phyloP scores from a whole-genome alignment of 2,888 invertebrate species.

The Melinopterus prodromus region DNA sequence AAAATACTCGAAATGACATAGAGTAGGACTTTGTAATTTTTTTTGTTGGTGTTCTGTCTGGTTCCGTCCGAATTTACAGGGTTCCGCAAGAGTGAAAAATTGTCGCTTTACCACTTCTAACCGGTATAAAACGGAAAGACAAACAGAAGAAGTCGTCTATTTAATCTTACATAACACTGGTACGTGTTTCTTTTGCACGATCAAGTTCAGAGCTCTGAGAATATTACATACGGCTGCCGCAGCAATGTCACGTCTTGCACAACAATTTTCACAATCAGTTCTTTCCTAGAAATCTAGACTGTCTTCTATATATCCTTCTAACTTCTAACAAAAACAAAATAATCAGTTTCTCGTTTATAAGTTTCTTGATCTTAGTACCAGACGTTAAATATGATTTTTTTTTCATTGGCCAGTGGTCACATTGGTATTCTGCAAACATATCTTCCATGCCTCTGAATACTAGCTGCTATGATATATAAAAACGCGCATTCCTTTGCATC shows the following conservation, averaged over 20 bases:
- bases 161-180: background rate
- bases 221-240: background rate
- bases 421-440: too few relatives aligned
- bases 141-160: background rate
- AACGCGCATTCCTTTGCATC: background rate
- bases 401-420: too few relatives aligned
- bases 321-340: background rate
- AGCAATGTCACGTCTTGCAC: background rate
- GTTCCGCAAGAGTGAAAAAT: too few relatives aligned
- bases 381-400: too few relatives aligned
- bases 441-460: too few relatives aligned
- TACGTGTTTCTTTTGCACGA: background rate
- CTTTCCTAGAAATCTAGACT: background rate
- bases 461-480: background rate
- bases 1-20: too few relatives aligned
- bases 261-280: constrained; percentile 4
- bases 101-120: too few relatives aligned
- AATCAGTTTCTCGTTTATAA: background rate
- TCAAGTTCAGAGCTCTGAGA: background rate
- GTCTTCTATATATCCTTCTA: background rate
- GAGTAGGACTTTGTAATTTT: too few relatives aligned
- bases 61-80: too few relatives aligned
- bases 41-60: too few relatives aligned
- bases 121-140: too few relatives aligned
- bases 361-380: too few relatives aligned